phyloP scores from a whole-genome alignment of 2,797 vertebrate genomes.

The Antennarius maculatus region DNA sequence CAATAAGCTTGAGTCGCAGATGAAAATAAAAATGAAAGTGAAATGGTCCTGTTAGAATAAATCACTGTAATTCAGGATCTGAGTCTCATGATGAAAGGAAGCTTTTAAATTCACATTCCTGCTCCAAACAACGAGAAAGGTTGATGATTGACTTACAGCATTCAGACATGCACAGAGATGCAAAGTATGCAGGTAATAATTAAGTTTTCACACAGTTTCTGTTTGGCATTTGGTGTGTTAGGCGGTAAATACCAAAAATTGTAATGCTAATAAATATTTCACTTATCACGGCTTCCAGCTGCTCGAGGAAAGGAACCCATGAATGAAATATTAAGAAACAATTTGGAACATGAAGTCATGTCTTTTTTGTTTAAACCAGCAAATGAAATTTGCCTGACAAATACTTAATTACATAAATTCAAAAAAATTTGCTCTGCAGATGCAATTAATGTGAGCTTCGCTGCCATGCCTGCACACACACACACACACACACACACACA shows the following conservation, averaged over 20 bases:
- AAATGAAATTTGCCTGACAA: not conserved
- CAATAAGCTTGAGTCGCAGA: slow-evolving; percentile 4
- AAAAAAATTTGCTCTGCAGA: too few species aligned
- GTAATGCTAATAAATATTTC: slow-evolving; percentile 59
- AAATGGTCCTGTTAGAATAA: slow-evolving; percentile 2
- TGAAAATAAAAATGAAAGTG: not conserved
- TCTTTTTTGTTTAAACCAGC: not conserved
- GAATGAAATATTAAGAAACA: slow-evolving; percentile 6
- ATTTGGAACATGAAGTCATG: not conserved
- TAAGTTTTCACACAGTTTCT: slow-evolving; percentile 25
- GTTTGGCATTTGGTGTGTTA: slow-evolving; percentile 19
- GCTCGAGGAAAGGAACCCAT: slow-evolving; percentile 16
- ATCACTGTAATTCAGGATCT: not conserved
- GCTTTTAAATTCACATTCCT: slow-evolving; percentile 13
- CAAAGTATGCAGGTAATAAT: slow-evolving; percentile 49
- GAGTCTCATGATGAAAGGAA: slow-evolving; percentile 8
- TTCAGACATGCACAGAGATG: slow-evolving; percentile 39
- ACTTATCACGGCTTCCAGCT: slow-evolving; percentile 30
- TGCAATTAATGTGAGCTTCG: too few species aligned
- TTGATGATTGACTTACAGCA: slow-evolving; percentile 29
- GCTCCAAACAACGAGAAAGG: slow-evolving; percentile 10
- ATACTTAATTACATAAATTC: too few species aligned
- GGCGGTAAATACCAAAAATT: slow-evolving; percentile 57
- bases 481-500: too few species aligned
- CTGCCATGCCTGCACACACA: too few species aligned